phyloP scores from a whole-genome alignment of 2,113 vertebrate genomes.

The Camelus bactrianus region DNA sequence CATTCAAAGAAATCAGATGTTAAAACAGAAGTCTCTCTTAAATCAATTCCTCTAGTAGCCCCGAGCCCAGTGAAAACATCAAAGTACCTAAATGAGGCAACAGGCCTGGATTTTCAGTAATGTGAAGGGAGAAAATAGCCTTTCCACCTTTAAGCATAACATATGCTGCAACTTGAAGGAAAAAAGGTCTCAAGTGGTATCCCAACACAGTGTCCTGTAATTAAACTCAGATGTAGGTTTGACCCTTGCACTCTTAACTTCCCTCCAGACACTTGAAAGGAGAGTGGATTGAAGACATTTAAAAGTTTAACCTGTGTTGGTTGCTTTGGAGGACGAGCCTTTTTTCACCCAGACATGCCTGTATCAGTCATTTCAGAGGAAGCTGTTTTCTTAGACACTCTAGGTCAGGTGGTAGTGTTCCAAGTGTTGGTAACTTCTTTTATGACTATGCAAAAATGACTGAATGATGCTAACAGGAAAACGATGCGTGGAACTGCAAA shows the following conservation, averaged over 20 bases:
- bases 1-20: constrained; percentile 62
- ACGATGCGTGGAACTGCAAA: background rate
- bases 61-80: constrained; percentile 69
- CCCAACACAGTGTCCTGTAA: constrained; percentile 67
- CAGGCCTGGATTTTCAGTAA: constrained; percentile 60
- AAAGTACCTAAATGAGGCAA: constrained; percentile 65
- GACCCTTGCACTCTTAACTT: constrained; percentile 8
- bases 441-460: background rate
- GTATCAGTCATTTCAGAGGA: constrained; percentile 60
- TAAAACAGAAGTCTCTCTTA: constrained; percentile 71
- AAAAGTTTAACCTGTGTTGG: constrained; percentile 46
- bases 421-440: constrained; percentile 28
- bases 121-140: constrained; percentile 66
- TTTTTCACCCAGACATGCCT: background rate
- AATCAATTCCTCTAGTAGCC: constrained; percentile 67
- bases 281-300: constrained; percentile 66
- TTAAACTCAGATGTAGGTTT: constrained; percentile 74
- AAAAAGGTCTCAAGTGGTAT: constrained; percentile 59
- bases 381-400: constrained; percentile 48
- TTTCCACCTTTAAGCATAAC: constrained; percentile 74
- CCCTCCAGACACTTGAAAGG: constrained; percentile 57
- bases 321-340: background rate
- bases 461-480: background rate
- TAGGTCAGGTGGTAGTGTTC: background rate
- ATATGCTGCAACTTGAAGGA: constrained; percentile 70